Base-by-base conservation (phyloP, 2,797 vertebrate genomes). In the Hemitrygon akajei region DNA sequence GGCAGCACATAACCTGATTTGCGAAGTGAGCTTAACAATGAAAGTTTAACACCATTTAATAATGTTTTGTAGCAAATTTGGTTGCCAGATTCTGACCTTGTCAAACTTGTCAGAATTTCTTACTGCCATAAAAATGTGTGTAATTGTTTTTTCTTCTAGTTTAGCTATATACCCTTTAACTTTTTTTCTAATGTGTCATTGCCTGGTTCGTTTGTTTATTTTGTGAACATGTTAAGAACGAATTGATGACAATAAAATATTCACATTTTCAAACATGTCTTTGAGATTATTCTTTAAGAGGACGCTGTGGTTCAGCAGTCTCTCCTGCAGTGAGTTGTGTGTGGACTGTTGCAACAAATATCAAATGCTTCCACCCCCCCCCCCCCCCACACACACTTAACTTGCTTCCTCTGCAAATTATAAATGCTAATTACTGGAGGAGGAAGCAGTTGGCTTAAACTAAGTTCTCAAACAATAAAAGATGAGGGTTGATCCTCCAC, bases 81-180 rank as follows among this genome's bases (percentile, higher is more conserved):
- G 40, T 76, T 93, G 91, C 91, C 71, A 76, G 14, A 93, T 93
- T 93, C 69, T 93, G 37, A 56, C 12, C 11, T 75, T 93, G 25
- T 93, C 91, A 93, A 93, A 93, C 71, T 71, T 93, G 91, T 93
- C 91, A 75, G 91, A 75, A 76, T 93, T 93, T 93, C 91, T 73
- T 73, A 93, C 71, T 93, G 91, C 37, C 30, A 37, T 92, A 40
- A 71, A 91, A 9, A 86, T 73, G 69, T 92, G 11, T 56, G 91
- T 76, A 56, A 14, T 76, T 93, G 1, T n/a, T 86, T 63, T 47
- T 12, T 93, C 71, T 30, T 75, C 12, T 93, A 93, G 73, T 93
- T 93, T 75, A n/a, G 37, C 71, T 93, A 25, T 93, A 25, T 47
- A 93, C 27, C 73, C 25, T 92, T 71, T 2, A 22, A 47, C 71